Evolutionary conservation across 2,113 vertebrate species (phyloP).

Genomic region (Cebidichthys violaceus): DNA sequence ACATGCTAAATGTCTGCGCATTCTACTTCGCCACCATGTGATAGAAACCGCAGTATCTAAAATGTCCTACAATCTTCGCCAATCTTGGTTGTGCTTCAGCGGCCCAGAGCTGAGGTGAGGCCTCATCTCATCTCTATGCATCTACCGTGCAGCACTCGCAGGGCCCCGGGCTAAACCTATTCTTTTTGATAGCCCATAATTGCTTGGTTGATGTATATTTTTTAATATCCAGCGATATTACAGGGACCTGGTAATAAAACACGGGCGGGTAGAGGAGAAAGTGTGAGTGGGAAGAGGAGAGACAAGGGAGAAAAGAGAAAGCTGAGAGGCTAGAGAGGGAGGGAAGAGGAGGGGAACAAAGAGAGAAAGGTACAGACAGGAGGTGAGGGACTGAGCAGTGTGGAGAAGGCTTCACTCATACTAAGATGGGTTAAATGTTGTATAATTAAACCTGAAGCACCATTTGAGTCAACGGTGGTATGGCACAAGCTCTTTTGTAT

Average conservation of each 20-base stretch:
- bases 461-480: not conserved
- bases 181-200: constrained; percentile 83
- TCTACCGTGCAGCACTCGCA: constrained; percentile 56
- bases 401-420: not conserved
- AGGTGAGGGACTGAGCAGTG: not conserved
- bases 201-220: constrained; percentile 86
- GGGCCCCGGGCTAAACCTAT: constrained; percentile 77
- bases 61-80: constrained; percentile 38
- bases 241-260: constrained; percentile 79
- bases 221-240: constrained; percentile 86
- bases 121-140: constrained; percentile 70
- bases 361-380: constrained; percentile 17
- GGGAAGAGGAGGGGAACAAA: constrained; percentile 23
- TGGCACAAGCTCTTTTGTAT: not conserved
- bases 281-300: constrained; percentile 51
- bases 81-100: constrained; percentile 39
- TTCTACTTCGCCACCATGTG: constrained; percentile 12
- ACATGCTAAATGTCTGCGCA: not conserved
- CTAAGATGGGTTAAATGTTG: not conserved
- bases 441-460: not conserved
- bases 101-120: constrained; percentile 41
- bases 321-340: constrained; percentile 25
- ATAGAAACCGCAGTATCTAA: constrained; percentile 17
- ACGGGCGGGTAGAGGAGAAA: constrained; percentile 58
- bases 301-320: constrained; percentile 43